Percentiles rank a stretch among this genome's conserved stretches.
Evolutionary conservation across 2,797 vertebrate species (phyloP).

Genomic region (Sciurus vulgaris): DNA sequence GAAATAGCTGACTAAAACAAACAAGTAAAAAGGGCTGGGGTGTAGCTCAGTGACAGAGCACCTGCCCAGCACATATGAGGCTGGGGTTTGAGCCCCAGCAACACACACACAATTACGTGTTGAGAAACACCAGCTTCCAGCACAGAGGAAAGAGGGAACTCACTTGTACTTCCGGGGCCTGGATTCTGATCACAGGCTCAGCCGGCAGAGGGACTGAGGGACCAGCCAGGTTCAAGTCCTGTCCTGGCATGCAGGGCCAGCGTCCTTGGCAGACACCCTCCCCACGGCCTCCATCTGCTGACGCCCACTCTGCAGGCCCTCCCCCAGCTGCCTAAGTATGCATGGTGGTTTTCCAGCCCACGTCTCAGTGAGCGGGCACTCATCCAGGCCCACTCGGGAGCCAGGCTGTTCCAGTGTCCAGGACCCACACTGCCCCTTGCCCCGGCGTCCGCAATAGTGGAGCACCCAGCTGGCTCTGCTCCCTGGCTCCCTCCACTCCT

Average conservation of each 20-base stretch:
- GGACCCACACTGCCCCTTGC: background rate
- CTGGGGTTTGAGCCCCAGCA: too few species aligned
- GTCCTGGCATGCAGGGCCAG: background rate
- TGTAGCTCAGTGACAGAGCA: too few species aligned
- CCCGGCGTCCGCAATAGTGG: too few species aligned
- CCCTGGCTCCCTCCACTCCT: background rate
- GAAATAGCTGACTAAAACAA: too few species aligned
- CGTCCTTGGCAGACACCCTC: background rate
- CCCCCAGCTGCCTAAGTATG: rapidly evolving
- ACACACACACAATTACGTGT: too few species aligned
- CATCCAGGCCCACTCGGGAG: background rate
- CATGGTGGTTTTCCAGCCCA: background rate
- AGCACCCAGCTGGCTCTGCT: background rate
- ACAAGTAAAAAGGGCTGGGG: too few species aligned
- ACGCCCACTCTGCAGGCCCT: background rate
- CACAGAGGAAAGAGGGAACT: background rate
- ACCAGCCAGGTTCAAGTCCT: background rate
- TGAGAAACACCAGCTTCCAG: background rate
- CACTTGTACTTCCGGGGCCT: background rate
- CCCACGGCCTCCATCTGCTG: background rate
- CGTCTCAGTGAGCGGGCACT: background rate
- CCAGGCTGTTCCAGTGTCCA: too few species aligned
- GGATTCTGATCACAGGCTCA: background rate
- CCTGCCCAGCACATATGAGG: too few species aligned
- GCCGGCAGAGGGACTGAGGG: background rate